phyloP scores from a whole-genome alignment of 2,113 vertebrate genomes.

The Archilochus colubris region DNA sequence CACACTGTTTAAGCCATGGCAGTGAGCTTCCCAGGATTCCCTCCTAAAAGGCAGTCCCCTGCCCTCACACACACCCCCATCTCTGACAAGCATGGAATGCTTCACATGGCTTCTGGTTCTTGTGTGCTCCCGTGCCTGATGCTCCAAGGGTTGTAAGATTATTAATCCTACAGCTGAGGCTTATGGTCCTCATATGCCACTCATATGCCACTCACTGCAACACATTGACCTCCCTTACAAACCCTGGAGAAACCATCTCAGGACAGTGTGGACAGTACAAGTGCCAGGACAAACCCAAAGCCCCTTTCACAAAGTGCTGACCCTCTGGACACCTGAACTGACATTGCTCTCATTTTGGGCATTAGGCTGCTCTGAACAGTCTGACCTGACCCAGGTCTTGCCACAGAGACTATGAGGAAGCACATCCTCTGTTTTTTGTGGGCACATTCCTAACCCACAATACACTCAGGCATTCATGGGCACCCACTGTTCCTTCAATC shows the following conservation, averaged over 20 bases:
- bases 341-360: background rate
- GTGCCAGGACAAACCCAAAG: background rate
- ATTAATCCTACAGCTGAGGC: background rate
- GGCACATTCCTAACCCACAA: background rate
- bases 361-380: background rate
- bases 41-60: background rate
- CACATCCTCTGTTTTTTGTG: background rate
- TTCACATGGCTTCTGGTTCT: background rate
- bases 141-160: accelerated
- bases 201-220: too few species aligned
- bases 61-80: accelerated
- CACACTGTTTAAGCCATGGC: accelerated
- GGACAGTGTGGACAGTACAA: accelerated
- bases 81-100: accelerated
- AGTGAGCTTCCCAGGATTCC: background rate
- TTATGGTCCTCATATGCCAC: background rate
- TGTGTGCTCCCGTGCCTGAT: background rate
- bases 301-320: background rate
- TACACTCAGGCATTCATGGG: background rate
- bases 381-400: background rate
- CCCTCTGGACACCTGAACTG: background rate
- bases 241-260: background rate
- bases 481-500: background rate
- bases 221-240: background rate
- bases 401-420: background rate